Conservation (phyloP, 2,797 vertebrate species). For the Myioborus melanocephalus region DNA sequence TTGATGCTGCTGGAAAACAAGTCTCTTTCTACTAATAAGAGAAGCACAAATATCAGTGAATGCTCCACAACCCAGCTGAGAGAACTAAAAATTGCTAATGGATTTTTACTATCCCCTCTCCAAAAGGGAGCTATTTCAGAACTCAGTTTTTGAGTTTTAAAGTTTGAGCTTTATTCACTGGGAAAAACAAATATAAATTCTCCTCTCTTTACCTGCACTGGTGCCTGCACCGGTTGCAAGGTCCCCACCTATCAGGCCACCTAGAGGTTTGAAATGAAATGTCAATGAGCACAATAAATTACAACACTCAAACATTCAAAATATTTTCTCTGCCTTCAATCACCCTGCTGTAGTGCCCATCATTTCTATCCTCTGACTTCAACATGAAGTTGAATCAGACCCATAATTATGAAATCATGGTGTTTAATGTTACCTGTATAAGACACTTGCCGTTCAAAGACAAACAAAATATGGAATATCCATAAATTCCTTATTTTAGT, state of each 20-base stretch:
- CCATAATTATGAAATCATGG: not conserved
- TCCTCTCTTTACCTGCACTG: slow-evolving; percentile 93
- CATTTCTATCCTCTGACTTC: not conserved
- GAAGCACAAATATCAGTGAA: not conserved
- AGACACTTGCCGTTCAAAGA: slow-evolving; percentile 31
- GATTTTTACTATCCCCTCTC: not conserved
- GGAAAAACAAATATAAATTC: not conserved
- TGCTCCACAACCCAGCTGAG: not conserved
- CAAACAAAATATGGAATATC: not conserved
- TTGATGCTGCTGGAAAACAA: not conserved
- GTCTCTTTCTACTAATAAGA: not conserved
- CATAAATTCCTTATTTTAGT: slow-evolving; percentile 13
- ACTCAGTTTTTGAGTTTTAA: not conserved
- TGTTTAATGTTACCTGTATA: not conserved
- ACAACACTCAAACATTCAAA: slow-evolving; percentile 20
- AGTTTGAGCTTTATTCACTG: not conserved
- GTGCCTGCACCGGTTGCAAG: slow-evolving; percentile 98
- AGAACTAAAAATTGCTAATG: not conserved
- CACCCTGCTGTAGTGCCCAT: not conserved
- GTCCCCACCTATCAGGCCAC: slow-evolving; percentile 99
- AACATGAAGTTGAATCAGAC: not conserved
- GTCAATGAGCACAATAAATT: slow-evolving; percentile 30
- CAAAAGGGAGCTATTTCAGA: slow-evolving; percentile 25
- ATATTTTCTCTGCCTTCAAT: slow-evolving; percentile 2
- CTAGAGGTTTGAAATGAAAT: slow-evolving; percentile 79